phyloP scores from a whole-genome alignment of 37 sponge, comb jelly and placozoan genomes.

The Dysidea cf. avara region DNA sequence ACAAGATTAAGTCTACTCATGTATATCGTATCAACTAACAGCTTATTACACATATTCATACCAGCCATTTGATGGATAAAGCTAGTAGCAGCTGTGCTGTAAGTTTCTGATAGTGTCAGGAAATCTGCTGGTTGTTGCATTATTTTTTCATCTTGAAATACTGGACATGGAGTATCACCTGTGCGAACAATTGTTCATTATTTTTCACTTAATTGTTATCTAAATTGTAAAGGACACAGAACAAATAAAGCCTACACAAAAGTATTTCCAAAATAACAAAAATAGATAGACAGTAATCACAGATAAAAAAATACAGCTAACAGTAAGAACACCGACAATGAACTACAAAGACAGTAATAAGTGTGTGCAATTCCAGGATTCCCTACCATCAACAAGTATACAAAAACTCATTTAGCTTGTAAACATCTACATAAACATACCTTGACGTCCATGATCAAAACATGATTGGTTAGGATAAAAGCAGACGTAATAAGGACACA shows the following conservation, averaged over 20 bases:
- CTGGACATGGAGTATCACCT: slow-evolving; percentile 51
- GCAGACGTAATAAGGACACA: slow-evolving; percentile 62
- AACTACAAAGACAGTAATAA: too few species aligned
- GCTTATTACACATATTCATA: neutral
- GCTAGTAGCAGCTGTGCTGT: slow-evolving; percentile 38
- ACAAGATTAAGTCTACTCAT: too few species aligned
- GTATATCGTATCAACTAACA: too few species aligned
- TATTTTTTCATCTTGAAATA: slow-evolving; percentile 54
- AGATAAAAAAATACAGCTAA: too few species aligned
- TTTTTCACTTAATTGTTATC: neutral
- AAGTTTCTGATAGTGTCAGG: slow-evolving; percentile 35
- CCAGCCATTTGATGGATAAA: slow-evolving; percentile 51
- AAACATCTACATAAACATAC: too few species aligned
- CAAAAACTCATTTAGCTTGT: too few species aligned
- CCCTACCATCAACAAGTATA: too few species aligned
- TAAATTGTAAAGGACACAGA: neutral
- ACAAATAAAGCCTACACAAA: neutral
- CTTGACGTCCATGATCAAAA: neutral
- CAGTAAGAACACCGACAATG: too few species aligned
- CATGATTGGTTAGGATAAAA: slow-evolving; percentile 60
- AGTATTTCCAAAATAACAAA: too few species aligned
- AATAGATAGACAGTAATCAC: too few species aligned
- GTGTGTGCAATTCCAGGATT: too few species aligned
- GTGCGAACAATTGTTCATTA: neutral
- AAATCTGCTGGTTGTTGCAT: slow-evolving; percentile 63